Evolutionary conservation across 2,888 invertebrate genomes (phyloP).

Genomic region (Abscondita cerata): DNA sequence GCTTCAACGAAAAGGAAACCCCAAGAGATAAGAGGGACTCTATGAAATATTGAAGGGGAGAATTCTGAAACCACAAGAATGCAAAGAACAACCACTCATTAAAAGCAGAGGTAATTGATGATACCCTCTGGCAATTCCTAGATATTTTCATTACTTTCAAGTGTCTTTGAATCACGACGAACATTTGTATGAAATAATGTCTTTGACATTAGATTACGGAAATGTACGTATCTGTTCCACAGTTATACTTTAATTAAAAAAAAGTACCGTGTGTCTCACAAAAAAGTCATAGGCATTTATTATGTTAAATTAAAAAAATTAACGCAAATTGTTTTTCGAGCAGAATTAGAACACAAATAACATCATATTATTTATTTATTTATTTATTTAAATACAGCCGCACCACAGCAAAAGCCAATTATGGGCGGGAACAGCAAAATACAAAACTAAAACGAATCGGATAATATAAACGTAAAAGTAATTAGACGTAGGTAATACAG

Average conservation of each 20-base stretch:
- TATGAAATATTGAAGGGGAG: constrained; percentile 39
- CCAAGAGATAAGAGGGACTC: constrained; percentile 30
- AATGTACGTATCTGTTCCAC: constrained; percentile 13
- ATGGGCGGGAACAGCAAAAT: too few relatives aligned
- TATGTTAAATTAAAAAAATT: too few relatives aligned
- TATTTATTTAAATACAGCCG: too few relatives aligned
- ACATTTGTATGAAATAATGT: constrained; percentile 13
- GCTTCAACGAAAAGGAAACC: constrained; percentile 27
- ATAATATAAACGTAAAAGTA: too few relatives aligned
- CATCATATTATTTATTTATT: too few relatives aligned
- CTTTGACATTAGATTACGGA: constrained; percentile 19
- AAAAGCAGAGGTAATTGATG: constrained; percentile 32
- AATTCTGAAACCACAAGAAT: constrained; percentile 32
- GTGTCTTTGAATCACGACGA: constrained; percentile 19
- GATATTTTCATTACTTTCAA: constrained; percentile 25
- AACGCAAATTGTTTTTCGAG: too few relatives aligned
- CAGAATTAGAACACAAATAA: too few relatives aligned
- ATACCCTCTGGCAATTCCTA: constrained; percentile 26
- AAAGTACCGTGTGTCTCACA: too few relatives aligned
- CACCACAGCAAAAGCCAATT: too few relatives aligned
- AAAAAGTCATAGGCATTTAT: too few relatives aligned
- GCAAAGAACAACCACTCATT: constrained; percentile 34
- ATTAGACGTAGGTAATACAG: too few relatives aligned
- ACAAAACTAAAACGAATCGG: too few relatives aligned
- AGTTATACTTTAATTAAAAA: constrained; percentile 18